Conservation (phyloP, 2,113 vertebrate genomes). For the Daphoenositta chrysoptera region DNA sequence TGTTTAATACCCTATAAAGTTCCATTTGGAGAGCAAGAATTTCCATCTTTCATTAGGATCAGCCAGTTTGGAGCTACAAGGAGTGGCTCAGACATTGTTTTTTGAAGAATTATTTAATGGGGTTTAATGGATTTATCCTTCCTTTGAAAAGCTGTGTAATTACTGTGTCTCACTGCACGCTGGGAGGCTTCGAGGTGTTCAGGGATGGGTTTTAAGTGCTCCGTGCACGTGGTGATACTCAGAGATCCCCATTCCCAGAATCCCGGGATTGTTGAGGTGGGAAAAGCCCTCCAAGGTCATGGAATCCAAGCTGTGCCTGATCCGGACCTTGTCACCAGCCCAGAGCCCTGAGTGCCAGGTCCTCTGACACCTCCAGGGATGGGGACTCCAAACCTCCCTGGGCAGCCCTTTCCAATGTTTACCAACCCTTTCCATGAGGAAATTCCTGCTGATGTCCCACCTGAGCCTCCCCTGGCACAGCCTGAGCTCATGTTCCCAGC, state of each 20-base stretch:
- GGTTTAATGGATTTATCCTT: slow-evolving; percentile 57
- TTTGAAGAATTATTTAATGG: slow-evolving; percentile 58
- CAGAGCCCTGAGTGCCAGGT: neutral
- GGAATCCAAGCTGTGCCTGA: fast-evolving
- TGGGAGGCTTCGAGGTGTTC: neutral
- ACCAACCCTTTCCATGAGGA: neutral
- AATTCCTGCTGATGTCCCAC: neutral
- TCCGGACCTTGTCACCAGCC: neutral
- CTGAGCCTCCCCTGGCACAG: neutral
- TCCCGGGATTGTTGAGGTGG: fast-evolving
- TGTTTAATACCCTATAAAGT: slow-evolving; percentile 78
- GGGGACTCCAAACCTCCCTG: neutral
- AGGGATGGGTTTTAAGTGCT: neutral
- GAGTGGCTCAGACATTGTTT: slow-evolving; percentile 34
- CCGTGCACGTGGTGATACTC: fast-evolving
- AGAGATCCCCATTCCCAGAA: neutral
- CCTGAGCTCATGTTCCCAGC: neutral
- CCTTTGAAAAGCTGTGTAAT: slow-evolving; percentile 65
- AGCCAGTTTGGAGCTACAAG: neutral
- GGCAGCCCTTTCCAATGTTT: fast-evolving
- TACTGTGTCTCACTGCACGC: neutral
- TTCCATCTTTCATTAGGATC: slow-evolving; percentile 51
- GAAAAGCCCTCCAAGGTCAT: neutral
- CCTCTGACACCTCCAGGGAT: neutral
- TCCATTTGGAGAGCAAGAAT: slow-evolving; percentile 71